Base-by-base conservation (phyloP, 2,888 invertebrate genomes). In the Timema podura region DNA sequence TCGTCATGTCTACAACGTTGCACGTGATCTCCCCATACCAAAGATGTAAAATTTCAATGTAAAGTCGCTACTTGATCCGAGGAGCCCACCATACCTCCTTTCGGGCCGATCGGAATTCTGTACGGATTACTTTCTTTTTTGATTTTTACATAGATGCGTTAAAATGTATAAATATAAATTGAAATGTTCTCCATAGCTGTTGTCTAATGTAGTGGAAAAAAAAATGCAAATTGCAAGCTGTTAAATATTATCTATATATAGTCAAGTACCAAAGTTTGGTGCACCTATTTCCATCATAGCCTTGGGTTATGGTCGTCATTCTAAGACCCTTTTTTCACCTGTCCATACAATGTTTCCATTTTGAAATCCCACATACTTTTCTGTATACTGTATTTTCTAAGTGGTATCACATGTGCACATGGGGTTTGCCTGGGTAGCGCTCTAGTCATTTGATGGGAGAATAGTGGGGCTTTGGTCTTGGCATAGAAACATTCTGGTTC, bases 11-110 rank as follows among this genome's bases (percentile, higher is more conserved):
- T 69, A 72, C 67, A 71, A 73, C 72, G 68, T 72, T 73, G 74
- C 74, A 74, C 73, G 74, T 75, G 76, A 76, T 76, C 75, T 75
- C 76, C 75, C 73, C 71, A 75, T 74, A 75, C 76, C 75, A 76
- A 76, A 76, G 76, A 76, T 73, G 69, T 64, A 69, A 61, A 61
- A 44, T 61, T 61, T 72, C 68, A 72, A 70, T 71, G 67, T 73
- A 69, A 71, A 70, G 70, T 70, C 68, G 70, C 71, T 73, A 71
- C 72, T 71, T 72, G 65, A 51, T 72, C 69, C 51, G 70, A 70
- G 69, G 68, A 71, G 70, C 69, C 72, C 67, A 57, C 48, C 69
- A 68, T 70, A 72, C 70, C 72, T 72, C 70, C 71, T 71, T 51
- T 59, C 68, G 71, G 71, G 72, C 71, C 67, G 64, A 48, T 69